These are phyloP conservation scores for Streptopelia turtur DNA, from an alignment of 2,797 vertebrate genomes.

Conservation along the genomic window DNA sequence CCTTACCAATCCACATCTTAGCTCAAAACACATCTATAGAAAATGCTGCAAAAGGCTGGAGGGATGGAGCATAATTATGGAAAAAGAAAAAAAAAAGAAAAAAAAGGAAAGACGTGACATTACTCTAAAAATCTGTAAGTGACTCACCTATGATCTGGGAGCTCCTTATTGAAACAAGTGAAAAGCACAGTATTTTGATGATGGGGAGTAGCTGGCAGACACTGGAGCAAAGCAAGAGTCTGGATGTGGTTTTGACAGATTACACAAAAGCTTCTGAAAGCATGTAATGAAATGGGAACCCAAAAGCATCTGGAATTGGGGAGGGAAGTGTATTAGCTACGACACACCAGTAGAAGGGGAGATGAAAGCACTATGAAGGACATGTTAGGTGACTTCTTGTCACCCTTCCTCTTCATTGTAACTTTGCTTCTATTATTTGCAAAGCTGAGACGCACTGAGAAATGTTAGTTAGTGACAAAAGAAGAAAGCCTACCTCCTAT, in stretches of 20 bases:
- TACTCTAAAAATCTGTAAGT: neutral
- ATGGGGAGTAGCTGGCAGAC: neutral
- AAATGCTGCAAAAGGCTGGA: neutral
- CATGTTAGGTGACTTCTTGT: neutral
- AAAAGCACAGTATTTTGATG: neutral
- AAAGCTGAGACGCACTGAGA: neutral
- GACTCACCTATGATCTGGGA: neutral
- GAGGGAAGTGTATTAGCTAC: neutral
- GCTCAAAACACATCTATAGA: neutral
- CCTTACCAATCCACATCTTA: neutral
- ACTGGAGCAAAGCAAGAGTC: neutral
- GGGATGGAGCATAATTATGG: neutral
- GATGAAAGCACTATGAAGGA: neutral
- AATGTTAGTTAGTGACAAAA: neutral
- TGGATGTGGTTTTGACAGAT: neutral
- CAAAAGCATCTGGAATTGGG: neutral
- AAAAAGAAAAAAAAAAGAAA: neutral
- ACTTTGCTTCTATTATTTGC: neutral
- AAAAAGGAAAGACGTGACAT: neutral
- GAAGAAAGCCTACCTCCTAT: neutral
- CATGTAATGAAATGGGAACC: neutral
- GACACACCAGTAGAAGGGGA: neutral
- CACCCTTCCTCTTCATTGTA: neutral
- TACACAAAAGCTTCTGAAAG: neutral
- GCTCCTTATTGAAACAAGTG: neutral